Conservation (phyloP, 2,888 invertebrate genomes). For the Drosophila longiperda region DNA sequence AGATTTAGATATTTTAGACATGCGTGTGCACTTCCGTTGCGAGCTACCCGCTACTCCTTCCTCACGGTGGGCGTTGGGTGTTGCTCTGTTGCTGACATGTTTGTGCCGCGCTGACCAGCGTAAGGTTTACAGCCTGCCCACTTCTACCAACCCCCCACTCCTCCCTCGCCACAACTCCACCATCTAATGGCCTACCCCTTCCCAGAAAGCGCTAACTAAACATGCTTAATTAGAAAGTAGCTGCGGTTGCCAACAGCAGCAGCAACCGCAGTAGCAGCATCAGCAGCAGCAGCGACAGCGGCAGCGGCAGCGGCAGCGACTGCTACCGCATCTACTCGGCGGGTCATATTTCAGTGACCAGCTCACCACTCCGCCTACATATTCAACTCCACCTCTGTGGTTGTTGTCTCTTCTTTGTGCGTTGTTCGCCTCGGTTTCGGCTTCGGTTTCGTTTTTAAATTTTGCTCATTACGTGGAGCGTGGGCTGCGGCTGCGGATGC, state of each 20-base stretch:
- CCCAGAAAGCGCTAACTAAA: slow-evolving; percentile 65
- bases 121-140: slow-evolving; percentile 25
- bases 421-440: slow-evolving; percentile 10
- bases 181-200: slow-evolving; percentile 9
- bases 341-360: slow-evolving; percentile 75
- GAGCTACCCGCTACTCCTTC: neutral
- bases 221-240: slow-evolving; percentile 82
- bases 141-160: neutral
- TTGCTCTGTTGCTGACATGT: slow-evolving; percentile 68
- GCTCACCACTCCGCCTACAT: slow-evolving; percentile 11
- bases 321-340: slow-evolving; percentile 26
- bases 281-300: slow-evolving; percentile 10
- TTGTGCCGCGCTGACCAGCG: slow-evolving; percentile 36
- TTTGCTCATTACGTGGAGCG: slow-evolving; percentile 42
- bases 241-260: slow-evolving; percentile 62
- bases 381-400: neutral
- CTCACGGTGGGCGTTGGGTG: slow-evolving; percentile 13
- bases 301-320: slow-evolving; percentile 4
- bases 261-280: neutral
- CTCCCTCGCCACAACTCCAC: neutral
- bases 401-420: slow-evolving; percentile 28
- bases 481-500: slow-evolving; percentile 18
- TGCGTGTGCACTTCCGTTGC: slow-evolving; percentile 62
- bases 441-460: slow-evolving; percentile 10
- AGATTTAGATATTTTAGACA: slow-evolving; percentile 82